These are phyloP conservation scores for Prosopocoilus inquinatus DNA, from an alignment of 2,888 invertebrate genomes.

Conservation along the genomic window DNA sequence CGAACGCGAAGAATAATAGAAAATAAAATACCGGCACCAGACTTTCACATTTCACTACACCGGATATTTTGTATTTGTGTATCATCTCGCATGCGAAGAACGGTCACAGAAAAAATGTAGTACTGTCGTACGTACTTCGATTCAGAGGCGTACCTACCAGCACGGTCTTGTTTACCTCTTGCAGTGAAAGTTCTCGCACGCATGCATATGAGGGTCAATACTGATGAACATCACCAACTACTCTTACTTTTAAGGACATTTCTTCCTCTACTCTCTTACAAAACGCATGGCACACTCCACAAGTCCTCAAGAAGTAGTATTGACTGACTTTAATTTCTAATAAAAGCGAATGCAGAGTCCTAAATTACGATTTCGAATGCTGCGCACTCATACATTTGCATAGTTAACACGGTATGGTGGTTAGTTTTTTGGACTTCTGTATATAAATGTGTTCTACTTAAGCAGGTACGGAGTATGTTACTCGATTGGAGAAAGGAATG, in stretches of 20 bases:
- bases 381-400: not conserved
- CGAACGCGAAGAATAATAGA: slow-evolving; percentile 23
- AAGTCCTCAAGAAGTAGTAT: not conserved
- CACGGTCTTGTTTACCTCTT: slow-evolving; percentile 1
- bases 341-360: not conserved
- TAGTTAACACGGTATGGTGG: too few species aligned
- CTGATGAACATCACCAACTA: slow-evolving; percentile 1
- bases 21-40: slow-evolving; percentile 24
- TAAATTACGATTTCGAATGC: not conserved
- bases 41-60: slow-evolving; percentile 27
- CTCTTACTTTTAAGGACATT: slow-evolving; percentile 13
- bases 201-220: slow-evolving; percentile 10
- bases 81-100: slow-evolving; percentile 14
- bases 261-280: slow-evolving; percentile 13
- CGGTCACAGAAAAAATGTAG: slow-evolving; percentile 4
- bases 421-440: too few species aligned
- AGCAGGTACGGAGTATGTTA: too few species aligned
- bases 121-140: not conserved
- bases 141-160: not conserved
- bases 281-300: not conserved
- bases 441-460: too few species aligned
- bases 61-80: slow-evolving; percentile 9
- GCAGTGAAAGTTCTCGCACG: slow-evolving; percentile 11
- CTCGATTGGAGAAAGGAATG: too few species aligned
- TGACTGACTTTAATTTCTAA: not conserved